Evolutionary conservation across 2,797 vertebrate genomes (phyloP), one percentile per base, ranked within the genome.

Genomic region (Varecia variegata): DNA sequence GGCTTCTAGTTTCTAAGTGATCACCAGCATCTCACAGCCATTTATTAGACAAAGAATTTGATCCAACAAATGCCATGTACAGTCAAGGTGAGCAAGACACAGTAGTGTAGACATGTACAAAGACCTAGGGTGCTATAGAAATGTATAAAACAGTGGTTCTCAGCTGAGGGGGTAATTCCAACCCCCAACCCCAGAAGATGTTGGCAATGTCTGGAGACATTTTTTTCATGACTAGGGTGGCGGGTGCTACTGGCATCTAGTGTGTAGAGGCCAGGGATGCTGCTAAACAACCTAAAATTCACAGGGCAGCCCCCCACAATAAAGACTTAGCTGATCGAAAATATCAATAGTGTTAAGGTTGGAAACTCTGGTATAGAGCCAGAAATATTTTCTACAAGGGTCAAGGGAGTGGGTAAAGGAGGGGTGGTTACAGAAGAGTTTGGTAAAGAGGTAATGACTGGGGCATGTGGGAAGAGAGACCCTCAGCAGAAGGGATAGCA

Each of bases 21-120:
- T 76, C 56, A 68, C 50, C 58, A 85, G 20, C 9, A 86, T 90
- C 60, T 86, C 50, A 45, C 70, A 86, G 40, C 32, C 30, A 68
- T 54, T 89, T 85, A 81, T 67, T 81, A 76, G 68, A 77, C 40
- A 70, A 92, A 67, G 67, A 82, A 90, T 56, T 93, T 87, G 54
- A 76, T 50, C 54, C 54, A 87, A 32, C 43, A 27, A 87, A 87
- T 79, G 60, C 40, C 40, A 82, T 35, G 18, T 73, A 92, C 30
- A 25, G 10, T 71, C n/a, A 90, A 71, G 68, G 45, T 82, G 40
- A 82, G 27, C 60, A 88, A 84, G 62, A 83, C 20, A 93, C 14
- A 62, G 45, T 45, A 62, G 14, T 77, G 43, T 40, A 81, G 50
- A 80, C 43, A 56, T 43, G 5, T 23, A 79, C 70, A 67, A 60